Evolutionary conservation across 2,113 vertebrate species (phyloP), one percentile per base, ranked within the genome.

Genomic region (Apodemus sylvaticus): DNA sequence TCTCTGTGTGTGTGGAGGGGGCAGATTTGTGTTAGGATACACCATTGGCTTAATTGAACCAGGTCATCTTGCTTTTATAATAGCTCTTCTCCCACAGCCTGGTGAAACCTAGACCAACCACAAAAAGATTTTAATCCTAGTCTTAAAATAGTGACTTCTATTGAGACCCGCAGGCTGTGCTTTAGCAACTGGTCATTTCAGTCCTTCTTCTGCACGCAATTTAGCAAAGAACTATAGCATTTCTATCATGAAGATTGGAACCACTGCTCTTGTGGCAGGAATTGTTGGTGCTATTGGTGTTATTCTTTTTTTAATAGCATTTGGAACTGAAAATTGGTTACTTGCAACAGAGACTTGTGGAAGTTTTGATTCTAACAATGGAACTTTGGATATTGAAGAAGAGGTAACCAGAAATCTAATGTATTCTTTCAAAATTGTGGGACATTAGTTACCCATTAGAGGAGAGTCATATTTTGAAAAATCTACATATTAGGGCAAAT

Each of bases 271-370:
- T 60, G 66, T 98, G 0, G 99, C 98, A 20, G 99, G 99, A 53
- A 92, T 99, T 94, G 97, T 99, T 12, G 99, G 99, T 36, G 90
- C 97, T 34, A 24, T 98, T 0, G 99, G 99, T 12, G 96, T 99
- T 29, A 76, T 99, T 77, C 98, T 99, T 87, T 99, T 99, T 66
- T 98, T 99, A 34, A 0, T 98, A 17, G 98, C 99, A 26, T 99
- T 99, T 0, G 98, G 98, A 45, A 99, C 99, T 0, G 99, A 99
- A 95, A 99, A 99, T 96, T 99, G 99, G 99, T 98, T 99, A 1
- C 98, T 99, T 45, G 99, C 99, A 48, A 99, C 98, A 0, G 99
- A 99, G 82, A 97, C 98, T 93, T 99, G 99, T 3, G 98, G 97
- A 9, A 8, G 74, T 93, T 87, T 96, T 0, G 13, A 93, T 78